Conservation (phyloP, 2,797 vertebrate species). For the Moxostoma hubbsi region DNA sequence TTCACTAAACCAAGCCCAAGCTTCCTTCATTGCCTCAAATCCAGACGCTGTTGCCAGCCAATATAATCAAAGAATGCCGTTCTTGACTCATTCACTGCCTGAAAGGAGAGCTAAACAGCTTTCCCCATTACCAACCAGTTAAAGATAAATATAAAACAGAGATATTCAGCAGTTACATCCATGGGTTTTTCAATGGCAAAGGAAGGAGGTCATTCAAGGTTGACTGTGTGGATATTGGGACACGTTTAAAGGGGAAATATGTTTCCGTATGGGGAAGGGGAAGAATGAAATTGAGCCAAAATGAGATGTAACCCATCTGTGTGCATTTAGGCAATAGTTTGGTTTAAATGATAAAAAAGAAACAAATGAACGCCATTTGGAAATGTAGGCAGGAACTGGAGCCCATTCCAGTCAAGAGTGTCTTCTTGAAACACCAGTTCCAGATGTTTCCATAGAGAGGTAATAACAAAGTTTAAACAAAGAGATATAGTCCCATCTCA, state of each 20-base stretch:
- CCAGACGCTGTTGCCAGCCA: constrained; percentile 30
- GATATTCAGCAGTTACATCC: not conserved
- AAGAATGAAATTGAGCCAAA: constrained; percentile 42
- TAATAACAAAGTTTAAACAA: constrained; percentile 53
- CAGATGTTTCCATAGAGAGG: constrained; percentile 57
- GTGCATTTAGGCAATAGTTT: constrained; percentile 52
- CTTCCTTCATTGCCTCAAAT: constrained; percentile 29
- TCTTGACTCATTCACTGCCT: constrained; percentile 52
- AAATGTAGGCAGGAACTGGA: constrained; percentile 47
- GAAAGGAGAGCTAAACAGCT: constrained; percentile 8
- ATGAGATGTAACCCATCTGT: constrained; percentile 55
- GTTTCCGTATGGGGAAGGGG: constrained; percentile 13
- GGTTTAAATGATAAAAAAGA: constrained; percentile 49
- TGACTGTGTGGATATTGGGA: constrained; percentile 33
- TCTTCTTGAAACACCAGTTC: constrained; percentile 51
- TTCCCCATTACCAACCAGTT: constrained; percentile 15
- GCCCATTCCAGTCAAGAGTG: constrained; percentile 45
- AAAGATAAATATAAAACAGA: not conserved
- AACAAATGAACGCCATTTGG: constrained; percentile 55
- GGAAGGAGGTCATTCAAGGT: constrained; percentile 32
- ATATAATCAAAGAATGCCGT: constrained; percentile 35
- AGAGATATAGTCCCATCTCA: constrained; percentile 14
- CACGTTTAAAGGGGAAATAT: constrained; percentile 13
- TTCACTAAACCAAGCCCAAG: constrained; percentile 26
- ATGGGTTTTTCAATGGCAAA: constrained; percentile 28